Evolutionary conservation across 2,113 vertebrate species (phyloP), one percentile per base, ranked within the genome.

Genomic region (human): DNA sequence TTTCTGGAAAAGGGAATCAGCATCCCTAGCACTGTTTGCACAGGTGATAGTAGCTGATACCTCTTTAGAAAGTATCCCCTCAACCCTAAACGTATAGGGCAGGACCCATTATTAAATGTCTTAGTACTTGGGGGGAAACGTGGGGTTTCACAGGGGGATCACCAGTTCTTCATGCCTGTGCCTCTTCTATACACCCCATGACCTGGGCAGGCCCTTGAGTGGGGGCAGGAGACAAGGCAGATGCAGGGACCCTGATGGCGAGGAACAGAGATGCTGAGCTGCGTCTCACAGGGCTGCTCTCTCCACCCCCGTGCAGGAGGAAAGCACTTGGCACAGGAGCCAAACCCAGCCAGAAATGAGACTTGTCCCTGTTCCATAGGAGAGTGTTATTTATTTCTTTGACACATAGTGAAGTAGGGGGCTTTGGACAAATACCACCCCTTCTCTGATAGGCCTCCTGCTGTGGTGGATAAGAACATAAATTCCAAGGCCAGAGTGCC

Each of bases 151-250:
- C 30, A 22, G 85, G 85, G 68, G 40, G 17, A 23, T 38, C 48
- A 50, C 40, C 13, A 3, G 4, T 20, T 52, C 9, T 61, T 40
- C 61, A 55, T 2, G 35, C 2, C 23, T 1, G 0, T 43, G 27
- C 4, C 59, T 48, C 35, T 45, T 2, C 16, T 43, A 8, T 11
- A 9, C 5, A 3, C 40, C 2, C 25, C 22, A 18, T 3, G 8
- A 61, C 64, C 72, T 5, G 17, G 48, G 66, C n/a, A 68, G 78
- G 61, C 22, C 57, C 73, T 78, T 27, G 30, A 13, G 20, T 8
- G 1, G 38, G 57, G 64, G 43, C 48, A 25, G 55, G 68, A 73
- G 59, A 80, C 1, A 6, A 84, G 59, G 48, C 5, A 38, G 48
- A 52, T 59, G 12, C 1, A 50, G 61, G 48, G 48, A 23, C 30